A percentile compares a stretch with the other conserved stretches of the same genome.
Evolutionary conservation across 2,888 invertebrate genomes (phyloP).

Genomic region (Sicus ferrugineus): DNA sequence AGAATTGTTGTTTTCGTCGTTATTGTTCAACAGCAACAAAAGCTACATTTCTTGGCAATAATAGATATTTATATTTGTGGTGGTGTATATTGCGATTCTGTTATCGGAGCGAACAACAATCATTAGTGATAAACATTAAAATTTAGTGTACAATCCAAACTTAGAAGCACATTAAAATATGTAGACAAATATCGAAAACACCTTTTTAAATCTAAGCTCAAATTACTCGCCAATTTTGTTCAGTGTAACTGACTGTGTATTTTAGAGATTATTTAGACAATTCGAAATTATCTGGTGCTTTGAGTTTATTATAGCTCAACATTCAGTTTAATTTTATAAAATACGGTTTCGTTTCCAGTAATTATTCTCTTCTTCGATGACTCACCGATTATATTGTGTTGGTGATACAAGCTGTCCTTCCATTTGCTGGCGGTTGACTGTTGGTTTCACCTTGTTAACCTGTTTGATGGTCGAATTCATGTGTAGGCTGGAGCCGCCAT

Average conservation of each 20-base stretch:
- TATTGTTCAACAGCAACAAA: conserved; percentile 41
- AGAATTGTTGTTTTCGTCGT: conserved; percentile 53
- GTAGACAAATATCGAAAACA: background rate
- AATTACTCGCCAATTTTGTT: background rate
- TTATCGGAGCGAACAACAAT: conserved; percentile 22
- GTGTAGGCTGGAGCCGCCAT: conserved; percentile 56
- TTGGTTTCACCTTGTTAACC: conserved; percentile 90
- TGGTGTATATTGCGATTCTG: background rate
- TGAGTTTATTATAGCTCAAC: too few species aligned
- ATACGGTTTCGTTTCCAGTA: too few species aligned
- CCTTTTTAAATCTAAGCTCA: background rate
- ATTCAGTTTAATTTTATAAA: too few species aligned
- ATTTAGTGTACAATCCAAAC: conserved; percentile 11
- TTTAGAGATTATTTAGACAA: too few species aligned
- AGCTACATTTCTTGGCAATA: conserved; percentile 33
- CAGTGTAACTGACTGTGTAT: too few species aligned
- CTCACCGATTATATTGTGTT: conserved; percentile 72
- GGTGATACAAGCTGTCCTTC: conserved; percentile 76
- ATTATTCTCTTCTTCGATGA: conserved; percentile 4
- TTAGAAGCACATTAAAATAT: conserved; percentile 16
- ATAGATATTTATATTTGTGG: background rate
- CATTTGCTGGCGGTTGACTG: conserved; percentile 78
- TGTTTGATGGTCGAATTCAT: conserved; percentile 77
- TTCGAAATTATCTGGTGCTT: too few species aligned
- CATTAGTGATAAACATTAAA: conserved; percentile 10